These are phyloP conservation scores for Lagodon rhomboides DNA, from an alignment of 2,797 vertebrate species.

Conservation along the genomic window DNA sequence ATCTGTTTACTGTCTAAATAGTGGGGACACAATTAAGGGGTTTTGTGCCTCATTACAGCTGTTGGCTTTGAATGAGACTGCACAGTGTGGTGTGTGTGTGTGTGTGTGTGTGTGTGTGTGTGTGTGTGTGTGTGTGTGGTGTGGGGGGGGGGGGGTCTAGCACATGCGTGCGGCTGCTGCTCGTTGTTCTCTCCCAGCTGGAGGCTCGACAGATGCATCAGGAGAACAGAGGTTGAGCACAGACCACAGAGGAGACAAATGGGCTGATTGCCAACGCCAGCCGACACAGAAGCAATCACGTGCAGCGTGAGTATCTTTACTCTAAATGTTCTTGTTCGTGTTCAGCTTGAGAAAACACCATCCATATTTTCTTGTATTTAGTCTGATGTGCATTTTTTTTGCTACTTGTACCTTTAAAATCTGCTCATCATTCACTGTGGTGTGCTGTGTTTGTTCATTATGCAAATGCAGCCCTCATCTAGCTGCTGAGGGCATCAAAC, in stretches of 20 bases:
- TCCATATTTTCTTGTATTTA: neutral
- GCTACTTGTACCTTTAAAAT: conserved; percentile 6
- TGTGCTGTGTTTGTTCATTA: conserved; percentile 4
- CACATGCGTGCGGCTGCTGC: conserved; percentile 39
- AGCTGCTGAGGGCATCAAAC: neutral
- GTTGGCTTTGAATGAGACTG: conserved; percentile 53
- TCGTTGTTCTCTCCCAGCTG: conserved; percentile 50
- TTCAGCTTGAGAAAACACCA: neutral
- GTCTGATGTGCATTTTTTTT: neutral
- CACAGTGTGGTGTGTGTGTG: conserved; percentile 12
- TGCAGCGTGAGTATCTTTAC: conserved; percentile 56
- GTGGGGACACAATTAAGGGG: conserved; percentile 26
- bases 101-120: conserved; percentile 38
- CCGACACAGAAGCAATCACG: conserved; percentile 31
- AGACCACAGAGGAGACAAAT: conserved; percentile 32
- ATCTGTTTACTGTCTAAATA: conserved; percentile 27
- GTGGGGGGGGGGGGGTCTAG: conserved; percentile 23
- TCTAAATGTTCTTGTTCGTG: neutral
- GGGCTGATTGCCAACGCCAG: conserved; percentile 27
- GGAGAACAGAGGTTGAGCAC: conserved; percentile 33
- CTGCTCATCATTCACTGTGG: neutral
- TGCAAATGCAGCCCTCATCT: conserved; percentile 23
- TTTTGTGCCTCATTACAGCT: conserved; percentile 56
- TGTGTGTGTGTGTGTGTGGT: conserved; percentile 19
- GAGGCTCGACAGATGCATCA: conserved; percentile 49